Conservation (phyloP, 2,113 vertebrate species). For the Heteronetta atricapilla region DNA sequence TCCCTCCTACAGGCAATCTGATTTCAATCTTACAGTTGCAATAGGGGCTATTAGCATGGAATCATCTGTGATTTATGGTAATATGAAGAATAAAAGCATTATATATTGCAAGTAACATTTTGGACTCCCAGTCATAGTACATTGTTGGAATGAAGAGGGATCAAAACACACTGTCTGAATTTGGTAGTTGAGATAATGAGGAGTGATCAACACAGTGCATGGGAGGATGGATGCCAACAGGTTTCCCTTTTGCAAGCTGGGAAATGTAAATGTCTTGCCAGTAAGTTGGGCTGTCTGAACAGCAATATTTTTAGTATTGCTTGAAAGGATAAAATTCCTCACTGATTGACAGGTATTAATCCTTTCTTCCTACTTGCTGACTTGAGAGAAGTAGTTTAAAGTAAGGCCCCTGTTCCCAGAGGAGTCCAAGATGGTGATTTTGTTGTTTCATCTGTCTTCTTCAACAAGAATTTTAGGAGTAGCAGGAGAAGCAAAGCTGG, state of each 20-base stretch:
- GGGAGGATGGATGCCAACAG: not conserved
- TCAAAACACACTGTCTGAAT: not conserved
- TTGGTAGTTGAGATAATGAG: not conserved
- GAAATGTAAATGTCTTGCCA: not conserved
- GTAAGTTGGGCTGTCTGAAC: not conserved
- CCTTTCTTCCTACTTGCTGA: not conserved
- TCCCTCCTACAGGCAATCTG: conserved; percentile 11
- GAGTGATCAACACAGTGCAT: not conserved
- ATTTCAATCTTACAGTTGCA: conserved; percentile 7
- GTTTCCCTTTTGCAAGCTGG: not conserved
- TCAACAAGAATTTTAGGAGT: not conserved
- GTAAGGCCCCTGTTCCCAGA: not conserved
- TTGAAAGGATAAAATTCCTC: not conserved
- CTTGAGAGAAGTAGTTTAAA: not conserved
- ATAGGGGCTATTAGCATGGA: not conserved
- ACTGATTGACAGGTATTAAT: not conserved
- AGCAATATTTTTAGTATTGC: not conserved
- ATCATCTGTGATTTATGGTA: not conserved
- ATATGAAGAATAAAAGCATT: not conserved
- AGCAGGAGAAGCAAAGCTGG: not conserved
- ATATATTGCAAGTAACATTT: not conserved
- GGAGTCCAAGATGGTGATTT: not conserved
- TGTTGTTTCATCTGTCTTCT: not conserved
- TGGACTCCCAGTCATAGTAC: not conserved
- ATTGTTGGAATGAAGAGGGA: not conserved